phyloP scores from a whole-genome alignment of 2,888 invertebrate genomes.

The Fragum fragum region DNA sequence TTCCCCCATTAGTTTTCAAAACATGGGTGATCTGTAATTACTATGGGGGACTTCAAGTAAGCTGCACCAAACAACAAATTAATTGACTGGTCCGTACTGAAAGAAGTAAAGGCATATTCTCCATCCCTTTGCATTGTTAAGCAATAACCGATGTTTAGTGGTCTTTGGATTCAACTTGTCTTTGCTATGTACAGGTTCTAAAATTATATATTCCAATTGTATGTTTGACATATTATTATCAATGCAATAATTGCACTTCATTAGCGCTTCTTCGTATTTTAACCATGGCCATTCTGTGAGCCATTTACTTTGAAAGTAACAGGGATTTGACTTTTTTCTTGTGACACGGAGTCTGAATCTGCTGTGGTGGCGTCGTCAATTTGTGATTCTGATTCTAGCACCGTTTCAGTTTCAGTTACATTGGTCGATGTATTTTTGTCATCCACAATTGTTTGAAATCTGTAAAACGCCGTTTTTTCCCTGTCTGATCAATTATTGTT shows the following conservation, averaged over 20 bases:
- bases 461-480: constrained; percentile 8
- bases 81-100: no score
- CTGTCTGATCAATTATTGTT: neutral
- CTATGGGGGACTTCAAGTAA: no score
- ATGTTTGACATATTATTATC: constrained; percentile 14
- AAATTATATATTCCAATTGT: constrained; percentile 25
- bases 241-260: constrained; percentile 25
- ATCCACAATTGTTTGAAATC: neutral
- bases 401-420: neutral
- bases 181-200: constrained; percentile 9
- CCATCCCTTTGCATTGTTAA: constrained; percentile 1
- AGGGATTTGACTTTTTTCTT: constrained; percentile 7
- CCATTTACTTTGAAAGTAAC: constrained; percentile 13
- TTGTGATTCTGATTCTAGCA: neutral
- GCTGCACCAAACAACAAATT: no score
- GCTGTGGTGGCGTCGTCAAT: neutral
- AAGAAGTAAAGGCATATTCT: no score
- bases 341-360: neutral
- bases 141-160: constrained; percentile 19
- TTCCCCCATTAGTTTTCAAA: no score
- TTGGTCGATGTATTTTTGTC: neutral
- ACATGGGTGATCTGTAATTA: no score
- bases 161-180: constrained; percentile 31
- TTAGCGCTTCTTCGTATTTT: neutral
- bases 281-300: constrained; percentile 9